Conservation (phyloP, 2,113 vertebrate genomes). For the Gasterosteus aculeatus region DNA sequence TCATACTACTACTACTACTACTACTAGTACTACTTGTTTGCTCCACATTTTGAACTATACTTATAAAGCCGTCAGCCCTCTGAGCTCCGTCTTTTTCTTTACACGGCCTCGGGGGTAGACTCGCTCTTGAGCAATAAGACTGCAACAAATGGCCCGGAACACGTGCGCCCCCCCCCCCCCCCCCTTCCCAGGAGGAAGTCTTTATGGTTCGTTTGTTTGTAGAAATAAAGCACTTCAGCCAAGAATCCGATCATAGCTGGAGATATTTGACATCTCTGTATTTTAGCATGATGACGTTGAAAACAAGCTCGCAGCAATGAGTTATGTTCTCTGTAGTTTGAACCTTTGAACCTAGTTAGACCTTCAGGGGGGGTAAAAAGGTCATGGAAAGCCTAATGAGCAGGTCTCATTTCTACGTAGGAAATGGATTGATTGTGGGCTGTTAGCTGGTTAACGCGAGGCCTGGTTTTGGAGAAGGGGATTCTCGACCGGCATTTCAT, state of each 20-base stretch:
- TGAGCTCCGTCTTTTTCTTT: conserved; percentile 42
- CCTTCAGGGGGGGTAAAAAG: conserved; percentile 16
- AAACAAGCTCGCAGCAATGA: conserved; percentile 8
- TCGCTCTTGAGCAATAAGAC: conserved; percentile 53
- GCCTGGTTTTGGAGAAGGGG: conserved; percentile 1
- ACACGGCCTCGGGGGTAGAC: conserved; percentile 48
- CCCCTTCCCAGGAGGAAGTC: conserved; percentile 44
- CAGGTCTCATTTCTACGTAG: conserved; percentile 48
- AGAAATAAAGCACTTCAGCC: conserved; percentile 6
- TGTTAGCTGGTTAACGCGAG: conserved; percentile 45
- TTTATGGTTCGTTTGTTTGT: conserved; percentile 48
- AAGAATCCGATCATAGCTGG: not conserved
- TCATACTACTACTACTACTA: no score
- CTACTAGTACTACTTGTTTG: not conserved
- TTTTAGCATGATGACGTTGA: conserved; percentile 1
- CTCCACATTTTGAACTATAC: conserved; percentile 21
- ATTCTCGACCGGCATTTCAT: conserved; percentile 24
- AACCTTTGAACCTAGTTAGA: no score
- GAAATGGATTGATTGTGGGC: conserved; percentile 64
- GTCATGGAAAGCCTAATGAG: conserved; percentile 44
- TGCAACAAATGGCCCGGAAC: conserved; percentile 66
- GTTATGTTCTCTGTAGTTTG: conserved; percentile 5
- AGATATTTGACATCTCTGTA: conserved; percentile 10
- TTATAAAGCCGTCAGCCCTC: conserved; percentile 53
- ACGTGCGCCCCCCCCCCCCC: not conserved